Base-by-base conservation (phyloP, 1,140 invertebrate genomes). In the Wasmannia auropunctata region DNA sequence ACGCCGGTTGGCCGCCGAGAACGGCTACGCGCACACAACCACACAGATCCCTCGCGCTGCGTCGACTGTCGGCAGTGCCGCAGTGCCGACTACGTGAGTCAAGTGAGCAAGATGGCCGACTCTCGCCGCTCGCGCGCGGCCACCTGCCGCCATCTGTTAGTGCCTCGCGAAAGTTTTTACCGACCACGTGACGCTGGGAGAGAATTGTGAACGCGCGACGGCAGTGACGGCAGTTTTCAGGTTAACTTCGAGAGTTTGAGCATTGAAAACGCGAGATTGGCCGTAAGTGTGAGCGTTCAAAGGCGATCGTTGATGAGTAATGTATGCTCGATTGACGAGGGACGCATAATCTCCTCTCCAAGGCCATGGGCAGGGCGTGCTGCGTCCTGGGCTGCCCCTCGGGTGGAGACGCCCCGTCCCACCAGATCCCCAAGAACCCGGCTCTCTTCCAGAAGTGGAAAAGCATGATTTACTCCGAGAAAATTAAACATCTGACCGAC, bases 371-470 rank as follows among this genome's bases (percentile, higher is more conserved):
- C 6, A 83, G 79, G 16, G 67, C 28, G 10, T 83, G 79, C 3
- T 83, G 79, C 25, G 19, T 83, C 3, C n/a, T 46, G 1, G 79
- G 67, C 46, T 83, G 79, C 16, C 34, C 67, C 0, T 83, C 79
- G 0, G 79, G 79, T 3, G 67, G 79, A 7, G 79, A 83, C 10
- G 79, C 56, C 0, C 79, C 79, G 8, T 72, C 79, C 14, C 79
- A 83, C 8, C 51, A 72, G n/a, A 83, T 83, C 3, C 79, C 79
- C 4, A 83, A 83, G 6, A 83, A 83, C 10, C 79, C 79, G 1
- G n/a, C n/a, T 3, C 79, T 83, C 5, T 83, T 83, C 14, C 37
- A 60, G n/a, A 83, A 83, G 19, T 83, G 79, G 79, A 83, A 83
- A 14, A 58, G 16, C 16, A 11, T 58, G 40, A 60, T 83, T 25